These are phyloP conservation scores for Phalacrocorax carbo DNA, from an alignment of 2,113 vertebrate species.

Conservation along the genomic window DNA sequence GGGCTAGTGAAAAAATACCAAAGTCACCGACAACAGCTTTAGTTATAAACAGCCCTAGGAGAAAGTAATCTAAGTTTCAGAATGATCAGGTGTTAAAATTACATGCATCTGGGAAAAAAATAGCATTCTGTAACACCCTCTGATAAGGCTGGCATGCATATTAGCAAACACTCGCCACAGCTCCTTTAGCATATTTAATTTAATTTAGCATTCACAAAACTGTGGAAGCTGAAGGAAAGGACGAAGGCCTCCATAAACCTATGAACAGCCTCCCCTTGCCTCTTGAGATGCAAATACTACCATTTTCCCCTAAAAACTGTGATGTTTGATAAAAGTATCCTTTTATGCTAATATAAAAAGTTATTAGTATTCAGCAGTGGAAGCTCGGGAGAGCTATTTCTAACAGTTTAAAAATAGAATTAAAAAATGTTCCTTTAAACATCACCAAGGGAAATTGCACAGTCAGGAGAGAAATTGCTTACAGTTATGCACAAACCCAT, in stretches of 20 bases:
- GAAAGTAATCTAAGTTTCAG: slow-evolving; percentile 47
- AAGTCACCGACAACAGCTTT: slow-evolving; percentile 24
- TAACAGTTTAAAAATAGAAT: slow-evolving; percentile 46
- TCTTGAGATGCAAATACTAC: slow-evolving; percentile 14
- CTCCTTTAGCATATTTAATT: slow-evolving; percentile 33
- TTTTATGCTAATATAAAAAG: slow-evolving; percentile 44
- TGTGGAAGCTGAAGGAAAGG: background rate
- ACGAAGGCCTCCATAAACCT: slow-evolving; percentile 5
- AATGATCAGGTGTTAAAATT: slow-evolving; percentile 53
- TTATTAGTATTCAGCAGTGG: slow-evolving; percentile 35
- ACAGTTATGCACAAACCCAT: background rate
- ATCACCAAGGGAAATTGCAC: slow-evolving; percentile 40
- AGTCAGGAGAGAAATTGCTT: slow-evolving; percentile 48
- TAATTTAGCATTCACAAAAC: slow-evolving; percentile 37
- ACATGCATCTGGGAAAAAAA: slow-evolving; percentile 36
- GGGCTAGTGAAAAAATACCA: background rate
- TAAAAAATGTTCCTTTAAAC: slow-evolving; percentile 39
- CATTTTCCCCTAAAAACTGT: background rate
- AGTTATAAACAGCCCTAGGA: slow-evolving; percentile 37
- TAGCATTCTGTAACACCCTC: background rate
- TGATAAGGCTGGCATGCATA: slow-evolving; percentile 8
- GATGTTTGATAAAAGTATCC: slow-evolving; percentile 50
- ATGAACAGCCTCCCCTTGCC: background rate
- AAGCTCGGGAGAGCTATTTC: slow-evolving; percentile 45
- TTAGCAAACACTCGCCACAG: slow-evolving; percentile 1